These are phyloP conservation scores for Brachyhypopomus gauderio DNA, from an alignment of 2,113 vertebrate species.

Conservation along the genomic window DNA sequence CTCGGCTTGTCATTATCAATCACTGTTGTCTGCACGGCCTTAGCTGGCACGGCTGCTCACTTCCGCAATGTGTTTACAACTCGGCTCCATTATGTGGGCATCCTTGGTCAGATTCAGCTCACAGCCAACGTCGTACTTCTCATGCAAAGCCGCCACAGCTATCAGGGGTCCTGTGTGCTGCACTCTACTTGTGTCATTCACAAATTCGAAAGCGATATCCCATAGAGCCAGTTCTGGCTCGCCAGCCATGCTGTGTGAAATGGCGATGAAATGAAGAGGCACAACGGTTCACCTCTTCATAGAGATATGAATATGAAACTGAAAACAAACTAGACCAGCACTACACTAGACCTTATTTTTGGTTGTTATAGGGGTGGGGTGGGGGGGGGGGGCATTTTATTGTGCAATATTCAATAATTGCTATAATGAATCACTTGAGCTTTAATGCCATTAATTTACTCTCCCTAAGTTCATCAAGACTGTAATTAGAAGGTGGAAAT, in stretches of 20 bases:
- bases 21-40: neutral
- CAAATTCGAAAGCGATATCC: neutral
- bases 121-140: conserved; percentile 1
- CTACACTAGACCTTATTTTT: no score
- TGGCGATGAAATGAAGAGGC: no score
- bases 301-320: no score
- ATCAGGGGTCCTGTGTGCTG: neutral
- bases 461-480: no score
- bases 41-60: neutral
- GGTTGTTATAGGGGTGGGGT: no score
- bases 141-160: neutral
- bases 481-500: no score
- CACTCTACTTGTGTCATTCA: neutral
- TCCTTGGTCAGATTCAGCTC: conserved; percentile 40
- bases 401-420: no score
- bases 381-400: no score
- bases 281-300: neutral
- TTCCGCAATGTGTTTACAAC: conserved; percentile 30
- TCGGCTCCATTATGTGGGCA: conserved; percentile 29
- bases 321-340: no score
- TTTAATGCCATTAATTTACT: no score
- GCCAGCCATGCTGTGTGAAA: neutral
- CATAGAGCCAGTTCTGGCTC: neutral
- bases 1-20: conserved; percentile 33
- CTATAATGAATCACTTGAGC: neutral